These are phyloP conservation scores for Drosophila leontia DNA, from an alignment of 1,140 invertebrate genomes.

Conservation along the genomic window DNA sequence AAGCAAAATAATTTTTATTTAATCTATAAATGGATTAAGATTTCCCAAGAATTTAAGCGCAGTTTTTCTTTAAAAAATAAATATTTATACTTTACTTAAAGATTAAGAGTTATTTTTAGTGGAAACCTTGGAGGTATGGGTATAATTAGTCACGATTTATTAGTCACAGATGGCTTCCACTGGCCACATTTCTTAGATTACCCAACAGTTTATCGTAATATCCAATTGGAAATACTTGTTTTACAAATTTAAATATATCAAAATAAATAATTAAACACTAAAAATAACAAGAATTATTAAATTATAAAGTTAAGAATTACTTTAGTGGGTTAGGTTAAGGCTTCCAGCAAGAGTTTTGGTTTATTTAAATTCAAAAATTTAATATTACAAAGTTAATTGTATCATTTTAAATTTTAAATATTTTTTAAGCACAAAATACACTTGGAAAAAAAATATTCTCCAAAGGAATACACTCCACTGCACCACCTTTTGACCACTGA, in stretches of 20 bases:
- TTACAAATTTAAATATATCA: neutral
- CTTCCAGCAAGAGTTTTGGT: neutral
- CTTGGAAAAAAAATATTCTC: too few relatives aligned
- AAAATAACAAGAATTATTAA: neutral
- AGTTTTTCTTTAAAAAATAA: neutral
- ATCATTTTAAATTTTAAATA: neutral
- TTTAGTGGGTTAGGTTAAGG: slow-evolving; percentile 2
- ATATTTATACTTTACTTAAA: neutral
- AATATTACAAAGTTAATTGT: neutral
- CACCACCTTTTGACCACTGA: neutral
- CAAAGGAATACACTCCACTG: neutral
- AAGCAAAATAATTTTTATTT: neutral
- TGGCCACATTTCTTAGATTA: neutral
- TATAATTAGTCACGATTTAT: slow-evolving; percentile 1
- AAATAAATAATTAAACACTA: neutral
- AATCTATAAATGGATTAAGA: too few relatives aligned
- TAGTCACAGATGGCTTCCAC: slow-evolving; percentile 4
- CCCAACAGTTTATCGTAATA: neutral
- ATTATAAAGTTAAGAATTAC: neutral
- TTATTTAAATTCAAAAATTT: neutral
- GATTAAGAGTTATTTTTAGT: neutral
- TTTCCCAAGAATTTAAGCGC: neutral
- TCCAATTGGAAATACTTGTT: neutral
- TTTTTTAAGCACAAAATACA: neutral
- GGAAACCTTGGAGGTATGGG: neutral